Percentiles rank a stretch among this genome's conserved stretches.
Conservation (phyloP, 2,888 invertebrate species). For the Yponomeuta cagnagella region DNA sequence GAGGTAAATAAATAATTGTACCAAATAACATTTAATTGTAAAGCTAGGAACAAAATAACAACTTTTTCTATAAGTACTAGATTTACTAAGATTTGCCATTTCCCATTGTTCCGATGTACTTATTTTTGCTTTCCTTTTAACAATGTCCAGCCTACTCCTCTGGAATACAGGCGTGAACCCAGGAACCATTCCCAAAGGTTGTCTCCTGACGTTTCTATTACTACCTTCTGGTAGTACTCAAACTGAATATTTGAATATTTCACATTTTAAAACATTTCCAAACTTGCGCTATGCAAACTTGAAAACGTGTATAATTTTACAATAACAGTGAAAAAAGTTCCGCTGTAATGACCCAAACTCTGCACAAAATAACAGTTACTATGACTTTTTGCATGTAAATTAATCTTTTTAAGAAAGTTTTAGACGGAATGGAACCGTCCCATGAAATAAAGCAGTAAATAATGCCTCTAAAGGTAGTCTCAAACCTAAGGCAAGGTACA, state of each 20-base stretch:
- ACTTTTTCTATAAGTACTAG: no score
- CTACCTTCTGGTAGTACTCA: no score
- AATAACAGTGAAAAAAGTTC: slow-evolving; percentile 1
- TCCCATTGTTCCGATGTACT: no score
- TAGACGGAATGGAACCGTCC: neutral
- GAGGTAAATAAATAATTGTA: no score
- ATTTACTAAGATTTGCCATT: no score
- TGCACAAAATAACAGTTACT: neutral
- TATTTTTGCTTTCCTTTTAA: neutral
- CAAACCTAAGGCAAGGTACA: neutral
- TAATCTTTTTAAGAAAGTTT: neutral
- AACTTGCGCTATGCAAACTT: neutral
- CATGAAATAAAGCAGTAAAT: neutral
- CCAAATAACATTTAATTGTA: no score
- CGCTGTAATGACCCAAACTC: neutral
- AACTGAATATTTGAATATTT: neutral
- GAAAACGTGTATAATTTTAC: neutral
- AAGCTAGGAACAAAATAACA: no score
- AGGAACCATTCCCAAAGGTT: no score
- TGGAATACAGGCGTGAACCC: no score
- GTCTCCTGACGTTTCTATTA: no score
- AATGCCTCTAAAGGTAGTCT: neutral
- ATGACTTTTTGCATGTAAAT: slow-evolving; percentile 1
- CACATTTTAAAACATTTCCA: neutral
- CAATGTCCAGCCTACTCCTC: no score